Base-by-base conservation (phyloP, 2,888 invertebrate genomes). In the Hydroisotoma schaefferi region DNA sequence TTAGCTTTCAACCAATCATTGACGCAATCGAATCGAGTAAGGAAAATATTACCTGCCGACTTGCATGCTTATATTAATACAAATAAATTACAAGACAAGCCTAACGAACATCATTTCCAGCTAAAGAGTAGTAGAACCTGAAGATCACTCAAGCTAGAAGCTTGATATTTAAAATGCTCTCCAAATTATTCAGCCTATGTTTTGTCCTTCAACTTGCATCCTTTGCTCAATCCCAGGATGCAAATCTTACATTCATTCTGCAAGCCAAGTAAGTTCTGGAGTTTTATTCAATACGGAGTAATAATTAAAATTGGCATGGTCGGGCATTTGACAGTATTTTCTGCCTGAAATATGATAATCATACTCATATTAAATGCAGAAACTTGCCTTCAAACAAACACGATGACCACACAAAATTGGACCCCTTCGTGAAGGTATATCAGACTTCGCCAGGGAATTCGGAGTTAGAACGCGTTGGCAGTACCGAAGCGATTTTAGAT, bases 181-280 rank as follows among this genome's bases (percentile, higher is more conserved):
- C 40, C 40, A 40, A 5, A 15, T 10, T 40, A 5, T 15, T 40
- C 3, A 5, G 5, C 5, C 20, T 20, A 4, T 40, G 5, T 40
- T 5, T 40, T 40, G 5, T 40, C n/a, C 40, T 40, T 8, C 40
- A 40, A 40, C n/a, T 40, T 4, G 20, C 58, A 6, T 28, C 55
- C n/a, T n/a, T n/a, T 26, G 62, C 29, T 22, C n/a, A 5, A 15
- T 38, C 56, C 18, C 63, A 64, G 37, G 68, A 59, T 8, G 48
- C 52, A n/a, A 70, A 70, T 54, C 37, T 70, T 15, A 70, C 70
- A 2, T 70, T 70, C 27, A 57, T 65, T 27, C 33, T 70, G 5
- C 59, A 61, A 10, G 70, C 65, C 20, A 63, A 40, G 70, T 68
- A 65, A 48, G 57, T 57, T 29, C 38, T 12, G 44, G 26, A 27